These are phyloP conservation scores for Regulus satrapa DNA, from an alignment of 2,113 vertebrate species.

Conservation along the genomic window DNA sequence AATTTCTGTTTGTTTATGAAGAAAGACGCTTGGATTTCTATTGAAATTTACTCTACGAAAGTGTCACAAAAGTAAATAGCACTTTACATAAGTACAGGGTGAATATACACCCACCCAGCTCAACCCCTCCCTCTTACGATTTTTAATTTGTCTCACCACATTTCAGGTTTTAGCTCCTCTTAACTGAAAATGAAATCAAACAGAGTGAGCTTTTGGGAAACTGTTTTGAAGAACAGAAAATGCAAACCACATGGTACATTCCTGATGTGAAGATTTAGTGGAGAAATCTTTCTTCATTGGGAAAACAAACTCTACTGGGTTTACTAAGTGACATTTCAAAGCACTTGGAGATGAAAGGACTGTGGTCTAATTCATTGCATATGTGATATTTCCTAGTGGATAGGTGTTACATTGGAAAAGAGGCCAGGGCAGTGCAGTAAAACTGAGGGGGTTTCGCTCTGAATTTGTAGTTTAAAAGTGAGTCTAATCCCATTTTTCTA, in stretches of 20 bases:
- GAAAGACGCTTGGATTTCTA: background rate
- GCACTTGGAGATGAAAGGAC: slow-evolving; percentile 38
- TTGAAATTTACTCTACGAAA: background rate
- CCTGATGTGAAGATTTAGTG: background rate
- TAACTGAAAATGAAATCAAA: background rate
- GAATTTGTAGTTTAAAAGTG: background rate
- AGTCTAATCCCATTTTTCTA: background rate
- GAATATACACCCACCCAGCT: background rate
- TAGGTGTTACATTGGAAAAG: background rate
- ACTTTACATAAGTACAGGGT: background rate
- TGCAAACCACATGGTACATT: slow-evolving; percentile 15
- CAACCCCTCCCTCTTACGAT: background rate
- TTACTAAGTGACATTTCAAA: slow-evolving; percentile 37
- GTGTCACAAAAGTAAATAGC: background rate
- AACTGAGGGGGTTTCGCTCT: background rate
- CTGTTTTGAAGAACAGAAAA: background rate
- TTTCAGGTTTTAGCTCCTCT: background rate
- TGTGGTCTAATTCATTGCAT: slow-evolving; percentile 37
- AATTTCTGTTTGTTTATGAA: background rate
- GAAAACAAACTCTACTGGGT: slow-evolving; percentile 4
- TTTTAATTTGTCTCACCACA: background rate
- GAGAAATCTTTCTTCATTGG: slow-evolving; percentile 2
- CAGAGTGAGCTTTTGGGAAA: background rate
- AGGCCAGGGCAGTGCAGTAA: background rate
- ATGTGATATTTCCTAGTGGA: slow-evolving; percentile 39